Percentiles rank a stretch among this genome's conserved stretches.
Conservation (phyloP, 2,888 invertebrate species). For the Thymelicus lineola region DNA sequence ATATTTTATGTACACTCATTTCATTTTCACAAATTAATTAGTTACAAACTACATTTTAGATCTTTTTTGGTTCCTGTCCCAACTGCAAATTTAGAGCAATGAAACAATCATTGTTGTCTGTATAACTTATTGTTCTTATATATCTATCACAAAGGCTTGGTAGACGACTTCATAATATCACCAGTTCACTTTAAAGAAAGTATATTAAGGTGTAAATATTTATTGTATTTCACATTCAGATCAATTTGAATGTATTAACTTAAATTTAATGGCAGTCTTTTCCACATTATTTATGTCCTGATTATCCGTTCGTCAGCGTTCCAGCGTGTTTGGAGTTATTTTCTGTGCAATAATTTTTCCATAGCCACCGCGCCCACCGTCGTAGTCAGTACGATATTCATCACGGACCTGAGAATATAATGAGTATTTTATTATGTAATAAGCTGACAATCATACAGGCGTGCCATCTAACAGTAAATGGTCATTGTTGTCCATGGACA, state of each 20-base stretch:
- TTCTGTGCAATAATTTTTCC: conserved; percentile 97
- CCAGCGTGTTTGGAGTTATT: conserved; percentile 86
- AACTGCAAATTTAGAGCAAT: background rate
- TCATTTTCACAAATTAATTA: too few species aligned
- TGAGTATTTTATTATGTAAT: too few species aligned
- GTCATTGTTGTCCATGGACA: too few species aligned
- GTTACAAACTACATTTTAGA: background rate
- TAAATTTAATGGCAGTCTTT: conserved; percentile 58
- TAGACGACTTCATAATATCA: conserved; percentile 5
- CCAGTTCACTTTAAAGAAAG: conserved; percentile 36
- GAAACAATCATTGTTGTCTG: background rate
- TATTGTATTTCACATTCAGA: conserved; percentile 48
- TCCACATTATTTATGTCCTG: conserved; percentile 41
- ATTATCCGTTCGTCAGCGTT: conserved; percentile 66
- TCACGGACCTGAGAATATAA: conserved; percentile 91
- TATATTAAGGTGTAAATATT: conserved; percentile 38
- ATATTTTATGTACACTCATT: too few species aligned
- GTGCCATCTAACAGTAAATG: too few species aligned
- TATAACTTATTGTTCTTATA: background rate
- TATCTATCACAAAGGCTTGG: conserved; percentile 3
- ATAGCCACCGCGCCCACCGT: conserved; percentile 98
- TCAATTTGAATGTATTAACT: conserved; percentile 50
- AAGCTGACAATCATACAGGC: too few species aligned
- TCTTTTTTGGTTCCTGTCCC: background rate
- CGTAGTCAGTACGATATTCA: conserved; percentile 98